phyloP scores from a whole-genome alignment of 2,888 invertebrate genomes.

The Eupelmus urozonus region DNA sequence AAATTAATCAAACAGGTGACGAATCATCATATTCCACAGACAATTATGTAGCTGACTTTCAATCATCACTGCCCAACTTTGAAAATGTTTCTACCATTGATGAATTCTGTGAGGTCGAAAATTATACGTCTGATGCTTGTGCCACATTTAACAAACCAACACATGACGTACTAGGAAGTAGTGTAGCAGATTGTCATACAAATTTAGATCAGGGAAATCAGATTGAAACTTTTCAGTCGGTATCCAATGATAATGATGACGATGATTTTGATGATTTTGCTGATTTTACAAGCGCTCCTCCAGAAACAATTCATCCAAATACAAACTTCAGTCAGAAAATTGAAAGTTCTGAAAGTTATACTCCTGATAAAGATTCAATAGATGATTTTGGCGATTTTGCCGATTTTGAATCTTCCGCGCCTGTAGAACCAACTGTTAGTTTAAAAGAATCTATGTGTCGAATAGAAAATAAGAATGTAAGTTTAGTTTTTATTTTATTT shows the following conservation, averaged over 20 bases:
- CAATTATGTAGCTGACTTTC: constrained; percentile 42
- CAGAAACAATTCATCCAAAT: constrained; percentile 31
- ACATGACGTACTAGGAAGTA: constrained; percentile 14
- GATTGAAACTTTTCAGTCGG: constrained; percentile 47
- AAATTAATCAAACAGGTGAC: constrained; percentile 52
- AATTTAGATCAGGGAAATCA: constrained; percentile 20
- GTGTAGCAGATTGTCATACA: constrained; percentile 31
- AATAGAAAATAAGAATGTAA: constrained; percentile 74
- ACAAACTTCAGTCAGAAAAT: constrained; percentile 62
- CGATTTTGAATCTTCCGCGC: constrained; percentile 78
- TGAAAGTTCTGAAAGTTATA: constrained; percentile 61
- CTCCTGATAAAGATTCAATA: constrained; percentile 63
- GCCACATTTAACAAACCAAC: constrained; percentile 24
- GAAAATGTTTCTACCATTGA: constrained; percentile 48
- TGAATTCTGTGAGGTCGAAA: constrained; percentile 34
- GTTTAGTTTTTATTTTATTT: constrained; percentile 61
- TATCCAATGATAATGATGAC: constrained; percentile 61
- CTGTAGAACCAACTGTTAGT: constrained; percentile 64
- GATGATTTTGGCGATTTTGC: constrained; percentile 78
- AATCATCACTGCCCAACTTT: constrained; percentile 56
- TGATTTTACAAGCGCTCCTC: constrained; percentile 69
- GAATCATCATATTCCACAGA: constrained; percentile 47
- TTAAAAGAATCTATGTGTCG: constrained; percentile 71
- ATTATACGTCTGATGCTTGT: constrained; percentile 32
- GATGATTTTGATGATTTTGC: constrained; percentile 78